Conservation (phyloP, 2,888 invertebrate species). For the Zaprionus obscuricornis region DNA sequence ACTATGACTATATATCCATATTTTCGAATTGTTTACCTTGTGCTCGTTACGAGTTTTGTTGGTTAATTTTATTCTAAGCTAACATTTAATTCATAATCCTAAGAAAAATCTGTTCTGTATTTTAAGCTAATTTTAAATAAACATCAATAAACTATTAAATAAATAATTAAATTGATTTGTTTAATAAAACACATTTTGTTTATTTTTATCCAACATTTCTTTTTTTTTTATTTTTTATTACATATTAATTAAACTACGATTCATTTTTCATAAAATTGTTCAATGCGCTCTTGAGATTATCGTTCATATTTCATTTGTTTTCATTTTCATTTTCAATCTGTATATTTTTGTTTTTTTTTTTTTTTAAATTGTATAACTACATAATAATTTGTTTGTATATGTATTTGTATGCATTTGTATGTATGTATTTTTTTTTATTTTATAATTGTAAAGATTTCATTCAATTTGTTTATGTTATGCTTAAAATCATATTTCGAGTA, state of each 20-base stretch:
- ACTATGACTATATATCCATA: conserved; percentile 28
- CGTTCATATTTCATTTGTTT: conserved; percentile 27
- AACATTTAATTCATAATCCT: conserved; percentile 55
- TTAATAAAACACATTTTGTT: conserved; percentile 1
- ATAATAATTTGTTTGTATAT: conserved; percentile 46
- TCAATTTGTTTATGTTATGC: conserved; percentile 33
- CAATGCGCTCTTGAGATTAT: conserved; percentile 64
- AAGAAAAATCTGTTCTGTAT: conserved; percentile 50
- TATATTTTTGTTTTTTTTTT: no score
- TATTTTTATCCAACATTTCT: conserved; percentile 69
- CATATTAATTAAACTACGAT: conserved; percentile 62
- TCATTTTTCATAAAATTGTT: conserved; percentile 68
- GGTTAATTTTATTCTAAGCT: conserved; percentile 65
- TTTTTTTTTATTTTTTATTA: no score
- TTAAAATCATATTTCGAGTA: conserved; percentile 30
- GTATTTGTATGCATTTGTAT: conserved; percentile 48
- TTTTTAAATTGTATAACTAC: conserved; percentile 57
- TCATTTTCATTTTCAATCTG: conserved; percentile 28
- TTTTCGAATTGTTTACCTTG: conserved; percentile 57
- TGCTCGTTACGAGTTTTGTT: conserved; percentile 68
- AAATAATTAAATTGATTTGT: neutral
- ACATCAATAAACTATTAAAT: neutral
- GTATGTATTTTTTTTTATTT: no score
- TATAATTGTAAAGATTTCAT: conserved; percentile 51
- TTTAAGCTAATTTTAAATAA: conserved; percentile 47